phyloP scores from a whole-genome alignment of 2,888 invertebrate species.

The Drosophila paranaensis region DNA sequence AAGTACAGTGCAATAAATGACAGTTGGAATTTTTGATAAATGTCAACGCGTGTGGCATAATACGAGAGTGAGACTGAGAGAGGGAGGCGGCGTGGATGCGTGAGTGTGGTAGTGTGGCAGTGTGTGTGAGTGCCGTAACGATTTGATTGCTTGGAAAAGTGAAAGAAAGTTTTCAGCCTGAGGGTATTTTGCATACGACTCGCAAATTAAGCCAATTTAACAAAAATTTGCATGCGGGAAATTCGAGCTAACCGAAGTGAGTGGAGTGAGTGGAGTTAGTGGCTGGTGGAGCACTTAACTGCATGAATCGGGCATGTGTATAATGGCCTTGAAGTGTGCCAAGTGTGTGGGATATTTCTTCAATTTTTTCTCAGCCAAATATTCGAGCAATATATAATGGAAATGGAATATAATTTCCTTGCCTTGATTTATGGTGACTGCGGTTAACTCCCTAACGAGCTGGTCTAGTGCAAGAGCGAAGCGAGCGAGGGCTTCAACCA shows the following conservation, averaged over 20 bases:
- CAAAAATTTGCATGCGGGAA: slow-evolving; percentile 35
- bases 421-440: slow-evolving; percentile 53
- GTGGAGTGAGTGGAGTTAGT: slow-evolving; percentile 1
- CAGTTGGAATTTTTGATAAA: slow-evolving; percentile 70
- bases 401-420: slow-evolving; percentile 62
- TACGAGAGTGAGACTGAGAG: background rate
- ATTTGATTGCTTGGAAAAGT: slow-evolving; percentile 73
- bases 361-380: background rate
- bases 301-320: slow-evolving; percentile 21
- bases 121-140: slow-evolving; percentile 47
- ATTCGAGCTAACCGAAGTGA: background rate
- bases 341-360: background rate
- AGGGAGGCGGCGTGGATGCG: background rate
- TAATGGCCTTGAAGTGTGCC: slow-evolving; percentile 22
- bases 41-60: slow-evolving; percentile 62
- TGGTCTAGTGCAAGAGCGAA: slow-evolving; percentile 32
- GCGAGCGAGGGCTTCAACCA: slow-evolving; percentile 11
- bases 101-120: background rate
- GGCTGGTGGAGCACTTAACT: slow-evolving; percentile 23
- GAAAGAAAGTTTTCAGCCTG: slow-evolving; percentile 46
- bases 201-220: slow-evolving; percentile 71
- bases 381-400: slow-evolving; percentile 4
- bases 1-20: slow-evolving; percentile 73
- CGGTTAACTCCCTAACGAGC: slow-evolving; percentile 48
- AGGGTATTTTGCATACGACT: slow-evolving; percentile 41